Evolutionary conservation across 2,113 vertebrate species (phyloP).

Genomic region (Paramisgurnus dabryanus): DNA sequence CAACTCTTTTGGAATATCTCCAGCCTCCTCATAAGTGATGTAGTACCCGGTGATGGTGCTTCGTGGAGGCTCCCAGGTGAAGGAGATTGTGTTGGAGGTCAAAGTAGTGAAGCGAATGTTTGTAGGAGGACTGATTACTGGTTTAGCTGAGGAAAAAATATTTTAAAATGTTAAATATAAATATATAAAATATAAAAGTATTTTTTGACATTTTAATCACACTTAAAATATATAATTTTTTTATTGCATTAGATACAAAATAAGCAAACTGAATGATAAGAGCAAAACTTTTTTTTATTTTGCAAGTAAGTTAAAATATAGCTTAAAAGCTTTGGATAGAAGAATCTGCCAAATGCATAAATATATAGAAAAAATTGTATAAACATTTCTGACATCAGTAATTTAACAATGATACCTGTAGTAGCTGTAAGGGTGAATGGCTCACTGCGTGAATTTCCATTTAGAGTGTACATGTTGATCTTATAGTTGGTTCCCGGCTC

Average conservation of each 20-base stretch:
- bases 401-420: constrained; percentile 77
- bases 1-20: constrained; percentile 79
- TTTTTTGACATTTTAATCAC: not conserved
- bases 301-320: no score
- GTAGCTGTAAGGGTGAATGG: constrained; percentile 86
- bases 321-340: no score
- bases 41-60: constrained; percentile 91
- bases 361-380: not conserved
- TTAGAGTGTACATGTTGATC: constrained; percentile 90
- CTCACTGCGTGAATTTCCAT: constrained; percentile 86
- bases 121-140: constrained; percentile 86
- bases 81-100: constrained; percentile 83
- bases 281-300: no score
- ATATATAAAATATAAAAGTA: not conserved
- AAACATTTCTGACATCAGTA: not conserved
- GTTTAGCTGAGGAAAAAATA: constrained; percentile 65
- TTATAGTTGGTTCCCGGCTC: constrained; percentile 91
- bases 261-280: no score
- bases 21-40: constrained; percentile 85
- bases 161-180: no score
- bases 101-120: constrained; percentile 90
- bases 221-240: no score
- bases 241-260: no score
- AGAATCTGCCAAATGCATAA: no score
- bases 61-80: constrained; percentile 86